phyloP scores from a whole-genome alignment of 2,888 invertebrate species.

The Cheilosia grossa region DNA sequence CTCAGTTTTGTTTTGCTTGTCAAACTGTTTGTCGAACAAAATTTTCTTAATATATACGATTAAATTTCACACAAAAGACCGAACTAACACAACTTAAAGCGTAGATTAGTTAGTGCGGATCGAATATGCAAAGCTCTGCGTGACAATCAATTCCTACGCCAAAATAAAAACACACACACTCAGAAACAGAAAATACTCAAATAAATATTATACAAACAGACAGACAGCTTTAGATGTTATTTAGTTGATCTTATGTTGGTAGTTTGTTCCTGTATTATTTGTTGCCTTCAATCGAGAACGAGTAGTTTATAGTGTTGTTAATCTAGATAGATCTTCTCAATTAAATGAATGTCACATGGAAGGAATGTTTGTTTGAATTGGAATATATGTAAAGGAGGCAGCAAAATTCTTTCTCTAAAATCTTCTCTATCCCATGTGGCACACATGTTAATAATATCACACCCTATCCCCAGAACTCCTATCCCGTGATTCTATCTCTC shows the following conservation, averaged over 20 bases:
- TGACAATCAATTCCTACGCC: constrained; percentile 6
- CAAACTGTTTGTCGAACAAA: constrained; percentile 41
- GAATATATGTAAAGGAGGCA: constrained; percentile 64
- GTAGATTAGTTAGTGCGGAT: constrained; percentile 46
- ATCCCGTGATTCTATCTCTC: background rate
- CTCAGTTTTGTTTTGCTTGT: constrained; percentile 37
- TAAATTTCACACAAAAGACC: constrained; percentile 20
- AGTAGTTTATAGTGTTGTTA: constrained; percentile 65
- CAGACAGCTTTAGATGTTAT: constrained; percentile 73
- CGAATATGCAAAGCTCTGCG: constrained; percentile 41
- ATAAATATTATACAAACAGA: constrained; percentile 24
- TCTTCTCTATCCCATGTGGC: constrained; percentile 67
- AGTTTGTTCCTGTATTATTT: constrained; percentile 51
- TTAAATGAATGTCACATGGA: constrained; percentile 71
- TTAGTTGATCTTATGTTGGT: constrained; percentile 60
- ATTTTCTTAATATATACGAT: background rate
- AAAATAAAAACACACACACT: constrained; percentile 49
- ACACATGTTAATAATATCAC: constrained; percentile 32
- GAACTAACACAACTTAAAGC: constrained; percentile 35
- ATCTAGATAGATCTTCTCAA: constrained; percentile 25
- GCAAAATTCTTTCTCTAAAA: constrained; percentile 57
- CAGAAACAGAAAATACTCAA: constrained; percentile 29
- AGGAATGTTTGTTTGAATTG: constrained; percentile 65
- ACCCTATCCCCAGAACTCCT: constrained; percentile 18
- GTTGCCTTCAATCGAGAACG: constrained; percentile 70